Base-by-base conservation (phyloP, 2,888 invertebrate species). In the Drosophila pseudotakahashii region DNA sequence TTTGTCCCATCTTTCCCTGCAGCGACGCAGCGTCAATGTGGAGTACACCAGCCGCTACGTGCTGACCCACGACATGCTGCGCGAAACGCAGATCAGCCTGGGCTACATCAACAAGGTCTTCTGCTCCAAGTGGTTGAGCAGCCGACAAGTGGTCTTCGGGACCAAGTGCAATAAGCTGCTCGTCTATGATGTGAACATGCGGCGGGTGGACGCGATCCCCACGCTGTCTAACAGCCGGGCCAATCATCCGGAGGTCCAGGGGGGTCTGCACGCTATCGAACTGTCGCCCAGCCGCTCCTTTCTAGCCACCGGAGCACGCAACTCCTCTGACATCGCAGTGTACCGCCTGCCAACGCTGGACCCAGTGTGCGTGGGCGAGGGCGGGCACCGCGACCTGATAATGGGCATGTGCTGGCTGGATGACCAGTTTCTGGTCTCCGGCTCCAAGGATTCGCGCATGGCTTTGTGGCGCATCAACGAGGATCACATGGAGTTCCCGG, bases 81-180 rank as follows among this genome's bases (percentile, higher is more conserved):
- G 96, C 81, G 97, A 97, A 92, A 96, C 96, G 23, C 95, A 97
- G 10, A 95, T 97, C 88, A 95, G 94, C 90, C 93, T 97, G 74
- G 96, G 96, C 78, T 96, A 96, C 91, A 96, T 97, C 94, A 97
- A 97, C 92, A 97, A 97, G 93, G 97, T 97, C 67, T 99, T 98
- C 93, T 98, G 98, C 91, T 98, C 98, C 0, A 96, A 98, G 91
- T 99, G 99, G 98, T 94, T 99, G 41, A 97, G 97, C 80, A 97
- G 98, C 92, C 94, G 97, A 86, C 98, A 98, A 93, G 96, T 99
- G 63, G 97, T 98, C 23, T 98, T 98, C 92, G 99, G 98, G 59
- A 98, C 98, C 54, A 99, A 99, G 92, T 98, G 99, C 93, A 98
- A 98, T 93, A 98, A 98, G 95, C 92, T 98, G 75, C 96, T 98